phyloP scores from a whole-genome alignment of 2,888 invertebrate genomes.

The Brenthis ino region DNA sequence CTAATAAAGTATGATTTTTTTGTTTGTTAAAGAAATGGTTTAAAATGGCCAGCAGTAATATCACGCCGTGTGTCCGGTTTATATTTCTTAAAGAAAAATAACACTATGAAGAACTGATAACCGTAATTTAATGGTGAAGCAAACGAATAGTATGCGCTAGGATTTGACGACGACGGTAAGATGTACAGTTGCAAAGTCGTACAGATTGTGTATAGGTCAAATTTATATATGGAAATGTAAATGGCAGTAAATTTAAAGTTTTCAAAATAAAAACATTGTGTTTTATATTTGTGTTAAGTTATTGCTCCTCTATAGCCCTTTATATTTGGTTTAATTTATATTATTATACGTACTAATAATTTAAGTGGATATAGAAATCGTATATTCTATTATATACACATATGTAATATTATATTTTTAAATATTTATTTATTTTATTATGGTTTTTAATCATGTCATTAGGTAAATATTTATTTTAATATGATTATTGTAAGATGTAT shows the following conservation, averaged over 20 bases:
- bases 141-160: constrained; percentile 25
- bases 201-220: constrained; percentile 30
- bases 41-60: too few species aligned
- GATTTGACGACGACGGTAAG: constrained; percentile 16
- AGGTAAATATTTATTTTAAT: too few species aligned
- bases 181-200: constrained; percentile 18
- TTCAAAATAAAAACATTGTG: constrained; percentile 43
- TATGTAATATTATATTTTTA: not conserved
- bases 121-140: constrained; percentile 7
- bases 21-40: too few species aligned
- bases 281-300: constrained; percentile 30
- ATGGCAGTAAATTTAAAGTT: constrained; percentile 51
- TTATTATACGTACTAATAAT: too few species aligned
- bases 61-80: not conserved
- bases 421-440: too few species aligned
- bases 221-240: constrained; percentile 41
- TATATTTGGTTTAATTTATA: not conserved
- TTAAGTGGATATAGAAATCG: too few species aligned
- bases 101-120: constrained; percentile 15
- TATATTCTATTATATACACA: too few species aligned
- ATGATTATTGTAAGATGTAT: too few species aligned
- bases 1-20: too few species aligned
- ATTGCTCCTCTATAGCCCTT: constrained; percentile 4
- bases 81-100: not conserved
- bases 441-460: too few species aligned